Conservation (phyloP, 2,888 invertebrate genomes). For the Alloplasta piceator region DNA sequence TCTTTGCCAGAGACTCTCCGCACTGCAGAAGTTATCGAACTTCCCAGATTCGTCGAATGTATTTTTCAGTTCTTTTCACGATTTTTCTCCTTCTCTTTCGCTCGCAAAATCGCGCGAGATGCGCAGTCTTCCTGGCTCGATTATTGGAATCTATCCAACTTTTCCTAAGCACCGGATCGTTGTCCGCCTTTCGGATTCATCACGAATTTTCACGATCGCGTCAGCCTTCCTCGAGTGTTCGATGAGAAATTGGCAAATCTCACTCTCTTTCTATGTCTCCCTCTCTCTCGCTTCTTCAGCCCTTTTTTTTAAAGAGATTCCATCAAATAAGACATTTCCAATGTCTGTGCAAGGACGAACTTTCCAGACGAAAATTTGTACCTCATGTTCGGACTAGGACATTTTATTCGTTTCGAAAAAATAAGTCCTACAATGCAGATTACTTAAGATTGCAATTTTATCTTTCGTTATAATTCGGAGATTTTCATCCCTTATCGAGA, state of each 20-base stretch:
- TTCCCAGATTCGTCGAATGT: constrained; percentile 75
- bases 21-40: constrained; percentile 72
- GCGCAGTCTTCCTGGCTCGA: constrained; percentile 62
- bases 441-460: constrained; percentile 50
- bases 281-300: not conserved
- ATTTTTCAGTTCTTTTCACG: constrained; percentile 57
- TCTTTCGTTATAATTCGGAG: constrained; percentile 5
- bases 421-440: constrained; percentile 51
- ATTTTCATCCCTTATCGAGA: too few species aligned
- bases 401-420: too few species aligned
- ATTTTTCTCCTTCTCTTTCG: constrained; percentile 4
- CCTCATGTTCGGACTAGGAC: not conserved
- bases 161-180: constrained; percentile 65
- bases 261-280: not conserved
- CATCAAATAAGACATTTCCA: constrained; percentile 22
- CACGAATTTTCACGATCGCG: constrained; percentile 32
- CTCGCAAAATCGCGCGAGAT: constrained; percentile 44
- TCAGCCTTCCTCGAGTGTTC: constrained; percentile 32
- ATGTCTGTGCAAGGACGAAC: constrained; percentile 4
- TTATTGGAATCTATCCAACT: constrained; percentile 74
- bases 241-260: constrained; percentile 21
- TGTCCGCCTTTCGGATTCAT: constrained; percentile 59
- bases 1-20: constrained; percentile 59
- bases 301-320: constrained; percentile 11
- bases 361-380: not conserved